Base-by-base conservation (phyloP, 1,140 invertebrate genomes). In the Leucophenga varia region DNA sequence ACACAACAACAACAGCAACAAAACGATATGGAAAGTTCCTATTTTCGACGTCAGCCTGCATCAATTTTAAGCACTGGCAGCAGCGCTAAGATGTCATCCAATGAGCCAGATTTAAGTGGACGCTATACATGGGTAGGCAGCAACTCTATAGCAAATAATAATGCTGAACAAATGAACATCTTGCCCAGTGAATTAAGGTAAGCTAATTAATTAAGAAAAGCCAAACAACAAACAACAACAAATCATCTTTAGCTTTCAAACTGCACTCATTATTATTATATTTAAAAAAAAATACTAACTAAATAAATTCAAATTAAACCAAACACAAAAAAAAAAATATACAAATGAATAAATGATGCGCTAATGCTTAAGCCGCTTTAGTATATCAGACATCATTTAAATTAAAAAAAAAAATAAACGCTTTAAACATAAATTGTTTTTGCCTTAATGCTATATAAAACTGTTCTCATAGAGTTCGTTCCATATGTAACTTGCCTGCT, bases 41-140 rank as follows among this genome's bases (percentile, higher is more conserved):
- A 88, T 79, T 88, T 90, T 72, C 80, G 87, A 34, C 79, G 88
- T 32, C 80, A 88, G 61, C 86, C 87, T 32, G 85, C 84, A 48
- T 85, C 86, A 16, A 84, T 89, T 58, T 84, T 75, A 41, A 74
- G 68, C 48, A 74, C 63, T 21, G 65, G 65, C 6, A 69, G 67
- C 14, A 56, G 64, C 7, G 10, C 5, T 25, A 25, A 25, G 10
- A 6, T 25, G 22, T 10, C n/a, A 8, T 18, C 17, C 12, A 49
- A 32, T 28, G 65, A 67, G 7, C 35, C 57, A 18, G 59, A 72
- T 39, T 37, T 52, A 42, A 49, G 54, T 19, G 61, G 49, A 3
- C 64, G 69, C 7, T 69, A 64, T 45, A 55, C 42, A 16, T 72
- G 68, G 68, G 52, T 63, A 7, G 61, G 54, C 61, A 56, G 21